These are phyloP conservation scores for Rhegmatorhina hoffmannsi DNA, from an alignment of 2,113 vertebrate species.

Conservation along the genomic window DNA sequence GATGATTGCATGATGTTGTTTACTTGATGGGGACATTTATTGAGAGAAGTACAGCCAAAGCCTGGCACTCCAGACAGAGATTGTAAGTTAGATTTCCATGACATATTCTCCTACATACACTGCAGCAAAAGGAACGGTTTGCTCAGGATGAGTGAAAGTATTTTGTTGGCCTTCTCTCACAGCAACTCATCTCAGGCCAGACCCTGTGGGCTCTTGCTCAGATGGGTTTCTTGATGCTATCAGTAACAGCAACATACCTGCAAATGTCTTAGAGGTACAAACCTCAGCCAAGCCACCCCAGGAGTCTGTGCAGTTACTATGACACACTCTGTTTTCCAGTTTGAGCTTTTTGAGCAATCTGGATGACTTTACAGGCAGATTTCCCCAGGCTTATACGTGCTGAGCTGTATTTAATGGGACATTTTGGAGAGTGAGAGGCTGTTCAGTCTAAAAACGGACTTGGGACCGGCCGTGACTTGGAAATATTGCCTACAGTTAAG, in stretches of 20 bases:
- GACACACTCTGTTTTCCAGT: not conserved
- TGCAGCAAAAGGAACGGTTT: not conserved
- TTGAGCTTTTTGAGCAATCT: not conserved
- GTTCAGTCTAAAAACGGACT: not conserved
- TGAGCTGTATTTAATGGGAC: not conserved
- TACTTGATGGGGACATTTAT: not conserved
- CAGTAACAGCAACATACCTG: not conserved
- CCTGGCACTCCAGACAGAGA: not conserved
- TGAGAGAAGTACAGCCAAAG: not conserved
- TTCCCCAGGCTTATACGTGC: not conserved
- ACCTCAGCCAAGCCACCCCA: not conserved
- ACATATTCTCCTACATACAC: not conserved
- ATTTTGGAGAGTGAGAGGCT: not conserved
- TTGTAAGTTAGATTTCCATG: not conserved
- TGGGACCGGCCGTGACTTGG: not conserved
- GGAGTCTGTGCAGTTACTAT: not conserved
- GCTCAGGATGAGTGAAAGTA: not conserved
- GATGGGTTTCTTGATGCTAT: conserved; percentile 4
- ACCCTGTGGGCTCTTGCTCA: not conserved
- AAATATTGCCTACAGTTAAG: not conserved
- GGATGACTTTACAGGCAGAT: not conserved
- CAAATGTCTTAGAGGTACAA: not conserved
- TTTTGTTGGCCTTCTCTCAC: not conserved
- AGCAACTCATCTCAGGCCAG: not conserved
- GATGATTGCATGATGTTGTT: not conserved